Conservation (phyloP, 2,113 vertebrate species). For the Albula glossodonta region DNA sequence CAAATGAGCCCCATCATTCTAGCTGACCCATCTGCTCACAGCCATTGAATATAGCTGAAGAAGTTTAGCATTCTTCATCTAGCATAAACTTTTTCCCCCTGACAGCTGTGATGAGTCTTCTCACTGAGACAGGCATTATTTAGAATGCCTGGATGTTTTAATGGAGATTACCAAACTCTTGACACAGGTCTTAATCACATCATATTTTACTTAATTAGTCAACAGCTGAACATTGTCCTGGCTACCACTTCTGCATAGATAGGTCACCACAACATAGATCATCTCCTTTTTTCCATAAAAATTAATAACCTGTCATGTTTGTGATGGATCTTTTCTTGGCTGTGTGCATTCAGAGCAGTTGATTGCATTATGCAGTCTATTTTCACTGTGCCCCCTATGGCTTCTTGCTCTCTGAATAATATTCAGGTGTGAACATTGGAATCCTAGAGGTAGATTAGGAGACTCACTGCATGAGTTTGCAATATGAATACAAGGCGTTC, state of each 20-base stretch:
- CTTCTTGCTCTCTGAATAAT: too few species aligned
- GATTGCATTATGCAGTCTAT: too few species aligned
- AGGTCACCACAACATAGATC: background rate
- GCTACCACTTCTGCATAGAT: background rate
- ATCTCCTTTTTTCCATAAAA: background rate
- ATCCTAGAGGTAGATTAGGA: background rate
- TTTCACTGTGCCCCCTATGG: too few species aligned
- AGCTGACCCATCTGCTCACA: background rate
- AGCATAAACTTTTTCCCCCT: background rate
- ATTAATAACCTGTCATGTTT: background rate
- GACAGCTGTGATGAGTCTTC: background rate
- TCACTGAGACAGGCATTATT: background rate
- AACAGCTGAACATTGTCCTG: background rate
- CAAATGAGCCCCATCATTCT: constrained; percentile 2
- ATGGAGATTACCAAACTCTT: background rate
- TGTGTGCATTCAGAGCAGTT: background rate
- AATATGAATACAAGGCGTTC: background rate
- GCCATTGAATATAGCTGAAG: background rate
- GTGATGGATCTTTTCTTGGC: background rate
- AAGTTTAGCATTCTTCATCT: background rate
- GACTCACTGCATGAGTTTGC: background rate
- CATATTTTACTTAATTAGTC: background rate
- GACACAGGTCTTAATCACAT: background rate
- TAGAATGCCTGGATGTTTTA: background rate
- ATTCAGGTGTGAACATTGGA: too few species aligned